These are phyloP conservation scores for Heteromurus nitidus DNA, from an alignment of 2,888 invertebrate genomes.

Conservation along the genomic window DNA sequence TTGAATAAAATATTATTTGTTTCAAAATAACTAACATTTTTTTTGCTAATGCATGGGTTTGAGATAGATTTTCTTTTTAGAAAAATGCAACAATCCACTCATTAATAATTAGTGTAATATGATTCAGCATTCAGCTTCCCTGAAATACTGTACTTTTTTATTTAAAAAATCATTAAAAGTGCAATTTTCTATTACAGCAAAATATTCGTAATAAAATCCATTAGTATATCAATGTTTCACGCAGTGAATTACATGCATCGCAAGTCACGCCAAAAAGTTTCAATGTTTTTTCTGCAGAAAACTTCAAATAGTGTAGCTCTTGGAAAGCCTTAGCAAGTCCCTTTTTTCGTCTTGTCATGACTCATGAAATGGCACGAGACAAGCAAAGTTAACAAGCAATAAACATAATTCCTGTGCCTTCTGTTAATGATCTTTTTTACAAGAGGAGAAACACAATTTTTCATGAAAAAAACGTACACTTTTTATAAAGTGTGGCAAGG, in stretches of 20 bases:
- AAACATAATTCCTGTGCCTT: background rate
- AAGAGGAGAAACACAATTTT: background rate
- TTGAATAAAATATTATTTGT: too few relatives aligned
- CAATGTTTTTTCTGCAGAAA: background rate
- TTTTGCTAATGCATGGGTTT: too few relatives aligned
- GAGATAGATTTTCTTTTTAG: too few relatives aligned
- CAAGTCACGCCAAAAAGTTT: conserved; percentile 2
- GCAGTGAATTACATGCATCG: conserved; percentile 20
- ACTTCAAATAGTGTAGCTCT: too few relatives aligned
- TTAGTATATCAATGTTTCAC: background rate
- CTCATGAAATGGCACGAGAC: background rate
- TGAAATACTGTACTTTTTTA: too few relatives aligned
- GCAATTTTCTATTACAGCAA: background rate
- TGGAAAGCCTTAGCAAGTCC: background rate
- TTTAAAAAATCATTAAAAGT: background rate
- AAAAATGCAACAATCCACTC: too few relatives aligned
- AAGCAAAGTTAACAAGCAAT: background rate
- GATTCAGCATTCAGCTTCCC: too few relatives aligned
- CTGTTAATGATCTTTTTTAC: conserved; percentile 21
- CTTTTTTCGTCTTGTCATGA: background rate
- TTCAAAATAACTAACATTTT: too few relatives aligned
- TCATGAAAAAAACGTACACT: background rate
- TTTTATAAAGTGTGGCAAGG: conserved; percentile 20
- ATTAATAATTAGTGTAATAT: too few relatives aligned
- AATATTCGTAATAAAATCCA: background rate